Percentiles rank a stretch among this genome's conserved stretches.
phyloP scores from a whole-genome alignment of 2,888 invertebrate species.

The Habrosyne pyritoides region DNA sequence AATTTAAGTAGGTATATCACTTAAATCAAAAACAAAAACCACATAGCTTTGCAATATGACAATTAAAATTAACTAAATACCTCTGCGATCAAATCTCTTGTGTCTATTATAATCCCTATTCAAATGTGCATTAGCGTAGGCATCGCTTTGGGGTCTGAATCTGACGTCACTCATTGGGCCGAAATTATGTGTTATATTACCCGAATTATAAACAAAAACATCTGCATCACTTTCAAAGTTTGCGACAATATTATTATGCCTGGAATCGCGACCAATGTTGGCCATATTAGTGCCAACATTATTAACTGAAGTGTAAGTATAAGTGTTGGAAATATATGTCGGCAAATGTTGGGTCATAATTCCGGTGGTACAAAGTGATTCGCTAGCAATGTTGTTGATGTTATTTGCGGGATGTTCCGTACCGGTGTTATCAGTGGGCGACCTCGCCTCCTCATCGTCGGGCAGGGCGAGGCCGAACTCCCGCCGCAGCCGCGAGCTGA shows the following conservation, averaged over 20 bases:
- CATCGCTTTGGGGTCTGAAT: neutral
- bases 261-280: neutral
- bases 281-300: no score
- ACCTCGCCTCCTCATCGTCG: conserved; percentile 86
- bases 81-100: no score
- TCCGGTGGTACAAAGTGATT: conserved; percentile 1
- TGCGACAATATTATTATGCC: neutral
- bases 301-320: no score
- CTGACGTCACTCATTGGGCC: neutral
- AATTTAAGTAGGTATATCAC: neutral
- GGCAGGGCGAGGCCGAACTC: conserved; percentile 90
- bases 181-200: neutral
- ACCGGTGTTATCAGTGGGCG: conserved; percentile 66
- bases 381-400: neutral
- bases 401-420: conserved; percentile 18
- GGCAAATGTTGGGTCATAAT: no score
- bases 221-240: neutral
- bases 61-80: no score
- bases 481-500: conserved; percentile 91
- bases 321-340: no score
- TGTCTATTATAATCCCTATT: neutral
- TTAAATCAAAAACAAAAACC: neutral
- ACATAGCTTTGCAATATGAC: neutral
- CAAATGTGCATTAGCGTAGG: neutral
- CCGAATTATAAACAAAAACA: neutral